Percentiles rank a stretch among this genome's conserved stretches.
phyloP scores from a whole-genome alignment of 2,113 vertebrate species.

The Crotalus tigris region DNA sequence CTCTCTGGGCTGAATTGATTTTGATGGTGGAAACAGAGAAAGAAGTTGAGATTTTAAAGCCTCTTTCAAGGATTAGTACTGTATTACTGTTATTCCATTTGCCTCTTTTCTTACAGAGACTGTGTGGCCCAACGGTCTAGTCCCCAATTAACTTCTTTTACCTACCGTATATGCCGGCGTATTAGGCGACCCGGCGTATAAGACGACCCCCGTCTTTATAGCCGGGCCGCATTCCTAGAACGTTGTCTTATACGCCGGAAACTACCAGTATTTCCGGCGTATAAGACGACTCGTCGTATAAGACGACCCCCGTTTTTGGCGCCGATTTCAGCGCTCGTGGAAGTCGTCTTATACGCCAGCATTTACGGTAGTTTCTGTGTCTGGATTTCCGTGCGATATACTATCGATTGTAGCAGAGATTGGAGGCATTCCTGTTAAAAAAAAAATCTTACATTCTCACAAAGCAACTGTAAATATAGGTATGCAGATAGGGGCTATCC shows the following conservation, averaged over 20 bases:
- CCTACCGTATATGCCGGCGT: no score
- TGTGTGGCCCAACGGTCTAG: not conserved
- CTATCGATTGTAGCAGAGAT: slow-evolving; percentile 33
- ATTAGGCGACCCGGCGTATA: no score
- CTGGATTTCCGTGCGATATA: slow-evolving; percentile 27
- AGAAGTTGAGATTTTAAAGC: not conserved
- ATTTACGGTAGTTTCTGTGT: slow-evolving; percentile 15
- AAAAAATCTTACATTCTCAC: not conserved
- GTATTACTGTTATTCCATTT: not conserved
- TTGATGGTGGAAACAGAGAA: not conserved
- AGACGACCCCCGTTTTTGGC: no score
- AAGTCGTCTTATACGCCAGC: no score
- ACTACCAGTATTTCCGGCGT: no score
- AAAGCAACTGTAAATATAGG: slow-evolving; percentile 22
- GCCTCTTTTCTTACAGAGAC: not conserved
- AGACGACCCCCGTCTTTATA: no score
- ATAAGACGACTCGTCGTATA: no score
- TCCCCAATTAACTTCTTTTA: not conserved
- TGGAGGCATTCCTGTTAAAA: slow-evolving; percentile 7
- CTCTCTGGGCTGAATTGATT: not conserved
- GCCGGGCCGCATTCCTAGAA: no score
- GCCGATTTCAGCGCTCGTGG: no score
- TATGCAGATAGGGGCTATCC: not conserved
- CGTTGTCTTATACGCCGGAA: no score
- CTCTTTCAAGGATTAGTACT: not conserved